Evolutionary conservation across 2,888 invertebrate genomes (phyloP).

Genomic region (Meteorus colon): DNA sequence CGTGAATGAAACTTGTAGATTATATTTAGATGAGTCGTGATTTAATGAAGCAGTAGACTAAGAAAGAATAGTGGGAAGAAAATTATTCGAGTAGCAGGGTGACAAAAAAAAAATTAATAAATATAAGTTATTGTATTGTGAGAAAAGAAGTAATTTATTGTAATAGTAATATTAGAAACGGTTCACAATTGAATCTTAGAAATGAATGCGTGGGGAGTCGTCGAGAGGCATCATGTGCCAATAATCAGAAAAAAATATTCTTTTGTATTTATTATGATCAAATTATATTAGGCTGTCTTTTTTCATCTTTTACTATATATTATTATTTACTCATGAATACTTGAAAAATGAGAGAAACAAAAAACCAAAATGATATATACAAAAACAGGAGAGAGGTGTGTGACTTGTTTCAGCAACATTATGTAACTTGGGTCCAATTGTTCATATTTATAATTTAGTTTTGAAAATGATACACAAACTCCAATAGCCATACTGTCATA

Average conservation of each 20-base stretch:
- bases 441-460: constrained; percentile 32
- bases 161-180: neutral
- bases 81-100: constrained; percentile 3
- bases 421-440: constrained; percentile 44
- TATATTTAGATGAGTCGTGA: constrained; percentile 16
- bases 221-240: constrained; percentile 32
- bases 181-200: neutral
- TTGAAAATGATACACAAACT: constrained; percentile 6
- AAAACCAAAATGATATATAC: constrained; percentile 1
- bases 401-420: constrained; percentile 31
- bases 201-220: neutral
- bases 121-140: neutral
- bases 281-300: neutral
- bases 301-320: constrained; percentile 6
- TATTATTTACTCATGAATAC: constrained; percentile 13
- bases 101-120: neutral
- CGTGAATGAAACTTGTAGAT: constrained; percentile 11
- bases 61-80: neutral
- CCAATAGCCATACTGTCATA: constrained; percentile 6
- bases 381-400: constrained; percentile 19
- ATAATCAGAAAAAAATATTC: constrained; percentile 9
- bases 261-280: constrained; percentile 25
- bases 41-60: constrained; percentile 19
- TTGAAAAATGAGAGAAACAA: constrained; percentile 2
- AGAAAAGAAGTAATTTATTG: neutral